Evolutionary conservation across 2,797 vertebrate genomes (phyloP).

Genomic region (Triplophysa yarkandensis): DNA sequence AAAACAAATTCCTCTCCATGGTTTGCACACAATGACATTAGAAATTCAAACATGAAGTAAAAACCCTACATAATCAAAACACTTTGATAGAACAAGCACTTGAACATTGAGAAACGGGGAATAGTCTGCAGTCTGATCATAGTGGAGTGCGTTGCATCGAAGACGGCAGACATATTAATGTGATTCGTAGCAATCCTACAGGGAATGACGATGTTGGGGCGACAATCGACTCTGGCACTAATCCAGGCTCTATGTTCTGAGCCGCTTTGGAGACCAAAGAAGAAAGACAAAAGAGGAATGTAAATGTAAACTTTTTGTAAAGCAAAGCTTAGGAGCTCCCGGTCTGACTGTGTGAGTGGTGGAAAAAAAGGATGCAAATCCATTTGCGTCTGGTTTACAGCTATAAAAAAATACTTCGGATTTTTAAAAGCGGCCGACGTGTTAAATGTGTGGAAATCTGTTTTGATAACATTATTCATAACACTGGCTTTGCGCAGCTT

Average conservation of each 20-base stretch:
- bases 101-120: constrained; percentile 52
- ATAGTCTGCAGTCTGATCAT: constrained; percentile 71
- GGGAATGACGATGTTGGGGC: constrained; percentile 64
- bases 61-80: constrained; percentile 70
- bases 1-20: constrained; percentile 32
- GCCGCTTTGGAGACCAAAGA: constrained; percentile 70
- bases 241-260: constrained; percentile 76
- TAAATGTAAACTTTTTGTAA: constrained; percentile 76
- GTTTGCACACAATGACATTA: constrained; percentile 74
- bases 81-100: constrained; percentile 75
- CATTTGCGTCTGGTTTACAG: constrained; percentile 78
- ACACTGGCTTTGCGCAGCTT: constrained; percentile 78
- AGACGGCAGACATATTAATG: constrained; percentile 65
- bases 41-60: constrained; percentile 76
- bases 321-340: constrained; percentile 68
- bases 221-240: constrained; percentile 68
- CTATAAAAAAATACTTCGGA: constrained; percentile 83
- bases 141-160: constrained; percentile 56
- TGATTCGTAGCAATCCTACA: constrained; percentile 72
- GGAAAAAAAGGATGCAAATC: constrained; percentile 76
- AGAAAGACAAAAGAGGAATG: constrained; percentile 57
- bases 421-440: constrained; percentile 73
- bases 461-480: constrained; percentile 88
- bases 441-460: constrained; percentile 85
- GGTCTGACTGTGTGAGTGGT: constrained; percentile 46